Percentiles rank a stretch among this genome's conserved stretches.
Conservation (phyloP, 2,113 vertebrate species). For the Empidonax traillii region DNA sequence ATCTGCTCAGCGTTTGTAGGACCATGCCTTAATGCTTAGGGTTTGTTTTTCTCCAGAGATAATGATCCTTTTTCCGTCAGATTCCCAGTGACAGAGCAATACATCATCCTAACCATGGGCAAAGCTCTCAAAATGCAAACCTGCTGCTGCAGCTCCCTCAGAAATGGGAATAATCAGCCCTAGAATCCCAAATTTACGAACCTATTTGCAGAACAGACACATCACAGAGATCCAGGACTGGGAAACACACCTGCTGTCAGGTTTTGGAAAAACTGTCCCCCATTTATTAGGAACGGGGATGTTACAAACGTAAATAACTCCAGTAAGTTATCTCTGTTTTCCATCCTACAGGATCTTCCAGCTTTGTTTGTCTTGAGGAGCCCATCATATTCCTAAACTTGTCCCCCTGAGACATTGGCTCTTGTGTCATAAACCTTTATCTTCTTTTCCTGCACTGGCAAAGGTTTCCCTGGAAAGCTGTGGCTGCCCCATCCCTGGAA, state of each 20-base stretch:
- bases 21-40: neutral
- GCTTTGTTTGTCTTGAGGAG: neutral
- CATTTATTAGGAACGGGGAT: neutral
- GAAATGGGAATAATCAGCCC: neutral
- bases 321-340: neutral
- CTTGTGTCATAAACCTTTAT: neutral
- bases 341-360: neutral
- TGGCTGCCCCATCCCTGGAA: neutral
- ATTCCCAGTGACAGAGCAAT: neutral
- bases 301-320: neutral
- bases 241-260: neutral
- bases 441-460: neutral
- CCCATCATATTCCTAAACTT: neutral
- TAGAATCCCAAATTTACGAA: neutral
- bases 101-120: neutral
- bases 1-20: slow-evolving; percentile 18
- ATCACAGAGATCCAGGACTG: neutral
- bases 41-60: neutral
- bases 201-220: neutral
- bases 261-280: neutral
- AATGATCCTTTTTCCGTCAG: neutral
- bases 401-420: neutral
- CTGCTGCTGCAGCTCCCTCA: neutral
- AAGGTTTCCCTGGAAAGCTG: neutral
- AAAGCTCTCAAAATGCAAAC: slow-evolving; percentile 27